Conservation (phyloP, 2,888 invertebrate genomes). For the Pherbina coryleti region DNA sequence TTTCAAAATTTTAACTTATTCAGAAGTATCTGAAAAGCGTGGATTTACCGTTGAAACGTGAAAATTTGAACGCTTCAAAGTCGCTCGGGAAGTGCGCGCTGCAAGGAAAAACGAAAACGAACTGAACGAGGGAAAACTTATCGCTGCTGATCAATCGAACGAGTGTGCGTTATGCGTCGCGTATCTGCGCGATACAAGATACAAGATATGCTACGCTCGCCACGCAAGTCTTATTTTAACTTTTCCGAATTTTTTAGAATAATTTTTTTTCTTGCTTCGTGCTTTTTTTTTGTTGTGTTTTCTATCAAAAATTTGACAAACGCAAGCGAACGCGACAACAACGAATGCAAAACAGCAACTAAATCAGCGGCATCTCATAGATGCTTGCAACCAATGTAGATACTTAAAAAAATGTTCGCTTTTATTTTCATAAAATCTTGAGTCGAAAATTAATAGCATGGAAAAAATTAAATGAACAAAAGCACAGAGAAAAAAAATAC, state of each 20-base stretch:
- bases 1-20: not conserved
- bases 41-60: constrained; percentile 9
- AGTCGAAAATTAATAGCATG: too few relatives aligned
- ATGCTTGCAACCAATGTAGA: too few relatives aligned
- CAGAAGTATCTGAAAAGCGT: not conserved
- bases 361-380: too few relatives aligned
- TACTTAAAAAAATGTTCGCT: too few relatives aligned
- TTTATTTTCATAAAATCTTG: too few relatives aligned
- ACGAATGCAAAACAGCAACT: not conserved
- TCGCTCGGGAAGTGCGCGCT: not conserved
- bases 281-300: not conserved
- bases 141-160: constrained; percentile 25
- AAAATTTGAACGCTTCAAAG: not conserved
- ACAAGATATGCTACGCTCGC: not conserved
- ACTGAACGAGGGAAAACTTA: constrained; percentile 28
- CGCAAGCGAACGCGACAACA: not conserved
- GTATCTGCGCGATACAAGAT: constrained; percentile 2
- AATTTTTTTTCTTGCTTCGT: not conserved
- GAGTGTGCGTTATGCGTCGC: constrained; percentile 5
- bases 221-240: not conserved
- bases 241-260: not conserved
- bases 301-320: not conserved
- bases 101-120: constrained; percentile 24
- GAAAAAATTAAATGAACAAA: too few relatives aligned
- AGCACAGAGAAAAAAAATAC: too few relatives aligned